A percentile compares a stretch with the other conserved stretches of the same genome.
Conservation (phyloP, 1,140 invertebrate species). For the Homarus americanus region DNA sequence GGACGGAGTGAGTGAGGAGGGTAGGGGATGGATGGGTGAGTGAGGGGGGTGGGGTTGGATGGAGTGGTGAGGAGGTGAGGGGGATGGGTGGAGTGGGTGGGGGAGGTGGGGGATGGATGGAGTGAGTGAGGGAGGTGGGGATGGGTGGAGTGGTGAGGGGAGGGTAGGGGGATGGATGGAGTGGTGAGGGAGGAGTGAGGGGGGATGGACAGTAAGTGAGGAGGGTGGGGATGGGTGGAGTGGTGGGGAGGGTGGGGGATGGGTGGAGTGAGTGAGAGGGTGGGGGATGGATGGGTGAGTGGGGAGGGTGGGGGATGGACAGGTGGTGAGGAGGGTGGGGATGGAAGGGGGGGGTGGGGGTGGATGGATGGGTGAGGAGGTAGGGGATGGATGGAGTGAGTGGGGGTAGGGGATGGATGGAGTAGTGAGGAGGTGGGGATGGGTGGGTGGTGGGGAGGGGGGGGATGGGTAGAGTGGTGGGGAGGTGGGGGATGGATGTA, state of each 20-base stretch:
- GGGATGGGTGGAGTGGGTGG: neutral
- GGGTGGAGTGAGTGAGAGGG: neutral
- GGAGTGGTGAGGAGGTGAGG: neutral
- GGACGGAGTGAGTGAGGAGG: neutral
- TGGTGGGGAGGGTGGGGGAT: neutral
- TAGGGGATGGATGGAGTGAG: no score
- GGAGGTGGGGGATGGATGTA: no score
- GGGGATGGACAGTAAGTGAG: neutral
- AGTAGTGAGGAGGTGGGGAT: no score
- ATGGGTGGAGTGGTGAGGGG: neutral
- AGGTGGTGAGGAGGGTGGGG: no score
- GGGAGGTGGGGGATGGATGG: neutral
- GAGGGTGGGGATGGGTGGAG: neutral
- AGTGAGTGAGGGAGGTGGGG: neutral
- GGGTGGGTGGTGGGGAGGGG: no score
- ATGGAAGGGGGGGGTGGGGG: neutral
- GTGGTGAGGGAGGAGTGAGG: neutral
- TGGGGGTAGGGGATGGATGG: no score
- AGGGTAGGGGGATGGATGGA: neutral
- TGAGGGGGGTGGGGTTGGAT: neutral
- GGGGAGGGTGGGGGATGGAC: neutral
- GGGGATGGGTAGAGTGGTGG: no score
- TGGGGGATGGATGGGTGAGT: neutral
- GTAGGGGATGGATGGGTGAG: constrained; percentile 2
- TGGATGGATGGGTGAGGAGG: neutral